Conservation (phyloP, 2,113 vertebrate species). For the Melospiza melodia region DNA sequence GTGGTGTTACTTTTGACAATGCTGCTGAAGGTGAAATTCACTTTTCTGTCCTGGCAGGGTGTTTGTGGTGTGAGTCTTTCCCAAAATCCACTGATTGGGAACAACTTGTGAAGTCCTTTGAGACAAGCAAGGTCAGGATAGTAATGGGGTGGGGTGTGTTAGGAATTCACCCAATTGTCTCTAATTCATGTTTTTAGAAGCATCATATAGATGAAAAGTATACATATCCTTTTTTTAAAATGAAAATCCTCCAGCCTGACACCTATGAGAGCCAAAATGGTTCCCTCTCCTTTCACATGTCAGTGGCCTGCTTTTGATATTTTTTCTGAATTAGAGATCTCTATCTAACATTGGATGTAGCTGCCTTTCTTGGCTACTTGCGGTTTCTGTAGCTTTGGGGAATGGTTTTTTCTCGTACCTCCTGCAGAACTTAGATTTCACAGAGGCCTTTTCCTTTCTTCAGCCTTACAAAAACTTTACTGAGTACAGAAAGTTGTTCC, state of each 20-base stretch:
- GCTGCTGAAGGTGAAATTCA: not conserved
- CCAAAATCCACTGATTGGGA: fast-evolving
- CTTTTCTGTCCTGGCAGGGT: not conserved
- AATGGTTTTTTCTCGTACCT: not conserved
- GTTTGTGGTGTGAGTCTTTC: not conserved
- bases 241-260: not conserved
- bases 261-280: not conserved
- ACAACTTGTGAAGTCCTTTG: not conserved
- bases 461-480: not conserved
- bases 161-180: not conserved
- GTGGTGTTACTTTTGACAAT: not conserved
- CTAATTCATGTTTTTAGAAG: not conserved
- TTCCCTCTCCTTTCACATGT: not conserved
- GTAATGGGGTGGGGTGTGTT: fast-evolving
- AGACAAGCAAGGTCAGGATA: not conserved
- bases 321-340: not conserved
- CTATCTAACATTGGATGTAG: not conserved
- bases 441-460: not conserved
- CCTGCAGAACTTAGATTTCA: not conserved
- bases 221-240: not conserved
- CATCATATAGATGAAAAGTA: not conserved
- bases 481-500: not conserved
- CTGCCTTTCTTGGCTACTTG: not conserved
- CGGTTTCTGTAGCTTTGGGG: not conserved
- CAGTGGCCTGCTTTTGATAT: not conserved